These are phyloP conservation scores for Pluvialis apricaria DNA, from an alignment of 2,113 vertebrate genomes.

Conservation along the genomic window DNA sequence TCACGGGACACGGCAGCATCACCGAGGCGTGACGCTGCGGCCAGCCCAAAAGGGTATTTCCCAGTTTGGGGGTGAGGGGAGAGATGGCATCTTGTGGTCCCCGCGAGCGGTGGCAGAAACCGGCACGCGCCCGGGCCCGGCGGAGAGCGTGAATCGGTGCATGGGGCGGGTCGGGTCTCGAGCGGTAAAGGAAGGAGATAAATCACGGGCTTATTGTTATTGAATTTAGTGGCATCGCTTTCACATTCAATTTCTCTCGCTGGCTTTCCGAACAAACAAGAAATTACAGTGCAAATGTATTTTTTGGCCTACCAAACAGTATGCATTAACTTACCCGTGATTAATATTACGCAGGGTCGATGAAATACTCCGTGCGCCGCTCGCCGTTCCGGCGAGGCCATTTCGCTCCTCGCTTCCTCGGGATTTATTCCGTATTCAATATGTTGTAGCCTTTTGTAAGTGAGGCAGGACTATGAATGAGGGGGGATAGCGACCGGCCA, in stretches of 20 bases:
- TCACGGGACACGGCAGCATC: accelerated
- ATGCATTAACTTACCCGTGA: constrained; percentile 59
- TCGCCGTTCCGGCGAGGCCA: neutral
- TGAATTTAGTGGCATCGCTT: constrained; percentile 63
- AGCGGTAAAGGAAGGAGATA: constrained; percentile 47
- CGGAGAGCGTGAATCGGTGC: accelerated
- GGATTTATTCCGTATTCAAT: constrained; percentile 23
- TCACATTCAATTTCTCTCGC: constrained; percentile 45
- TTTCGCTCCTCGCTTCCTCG: constrained; percentile 13
- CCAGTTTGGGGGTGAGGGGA: neutral
- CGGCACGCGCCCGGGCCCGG: accelerated
- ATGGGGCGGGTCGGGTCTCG: constrained; percentile 1
- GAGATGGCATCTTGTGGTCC: neutral
- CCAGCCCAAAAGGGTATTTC: neutral
- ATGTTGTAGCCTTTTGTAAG: neutral
- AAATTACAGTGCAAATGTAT: constrained; percentile 62
- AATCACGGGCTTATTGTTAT: constrained; percentile 64
- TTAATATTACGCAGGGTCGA: constrained; percentile 66
- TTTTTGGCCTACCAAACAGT: constrained; percentile 63
- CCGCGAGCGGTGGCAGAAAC: neutral
- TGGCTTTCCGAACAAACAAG: constrained; percentile 57
- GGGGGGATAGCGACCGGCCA: neutral
- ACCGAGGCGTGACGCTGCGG: accelerated
- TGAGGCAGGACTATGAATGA: neutral
- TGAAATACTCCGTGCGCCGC: constrained; percentile 38